Conservation (phyloP, 2,113 vertebrate genomes). For the Notarius lentiginosus region DNA sequence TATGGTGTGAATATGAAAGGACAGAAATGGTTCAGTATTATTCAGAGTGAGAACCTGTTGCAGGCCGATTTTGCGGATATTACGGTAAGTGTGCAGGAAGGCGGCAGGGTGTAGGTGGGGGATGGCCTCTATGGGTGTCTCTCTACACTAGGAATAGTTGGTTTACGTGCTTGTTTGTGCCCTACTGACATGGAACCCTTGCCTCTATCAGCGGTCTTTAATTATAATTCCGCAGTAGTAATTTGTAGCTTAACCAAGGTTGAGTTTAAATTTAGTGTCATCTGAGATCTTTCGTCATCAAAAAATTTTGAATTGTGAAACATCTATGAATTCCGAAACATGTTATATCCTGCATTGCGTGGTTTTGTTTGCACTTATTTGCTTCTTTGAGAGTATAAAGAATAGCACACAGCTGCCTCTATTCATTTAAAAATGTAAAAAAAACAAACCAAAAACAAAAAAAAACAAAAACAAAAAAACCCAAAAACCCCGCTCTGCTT, state of each 20-base stretch:
- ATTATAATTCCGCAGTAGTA: slow-evolving; percentile 38
- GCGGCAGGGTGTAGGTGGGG: slow-evolving; percentile 76
- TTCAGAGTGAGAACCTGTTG: slow-evolving; percentile 69
- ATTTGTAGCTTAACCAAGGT: neutral
- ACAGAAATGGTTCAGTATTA: slow-evolving; percentile 73
- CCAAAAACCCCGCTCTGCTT: neutral
- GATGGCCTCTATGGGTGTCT: slow-evolving; percentile 69
- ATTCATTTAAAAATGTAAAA: neutral
- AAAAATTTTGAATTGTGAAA: neutral
- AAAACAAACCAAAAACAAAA: neutral
- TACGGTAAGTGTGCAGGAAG: slow-evolving; percentile 82
- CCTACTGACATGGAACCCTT: slow-evolving; percentile 28
- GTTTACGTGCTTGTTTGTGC: slow-evolving; percentile 18
- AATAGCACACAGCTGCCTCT: neutral
- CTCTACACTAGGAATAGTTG: slow-evolving; percentile 53
- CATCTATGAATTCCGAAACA: neutral
- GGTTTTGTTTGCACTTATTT: neutral
- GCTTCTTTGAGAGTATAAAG: neutral
- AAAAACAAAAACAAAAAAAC: too few relatives aligned
- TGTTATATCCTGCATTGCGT: neutral
- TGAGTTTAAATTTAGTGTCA: slow-evolving; percentile 14
- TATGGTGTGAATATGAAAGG: slow-evolving; percentile 45
- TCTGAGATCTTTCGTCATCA: neutral
- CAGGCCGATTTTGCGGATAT: slow-evolving; percentile 64
- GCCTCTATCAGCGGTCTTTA: slow-evolving; percentile 32